Evolutionary conservation across 2,113 vertebrate genomes (phyloP).

Genomic region (Nesogale talazaci): DNA sequence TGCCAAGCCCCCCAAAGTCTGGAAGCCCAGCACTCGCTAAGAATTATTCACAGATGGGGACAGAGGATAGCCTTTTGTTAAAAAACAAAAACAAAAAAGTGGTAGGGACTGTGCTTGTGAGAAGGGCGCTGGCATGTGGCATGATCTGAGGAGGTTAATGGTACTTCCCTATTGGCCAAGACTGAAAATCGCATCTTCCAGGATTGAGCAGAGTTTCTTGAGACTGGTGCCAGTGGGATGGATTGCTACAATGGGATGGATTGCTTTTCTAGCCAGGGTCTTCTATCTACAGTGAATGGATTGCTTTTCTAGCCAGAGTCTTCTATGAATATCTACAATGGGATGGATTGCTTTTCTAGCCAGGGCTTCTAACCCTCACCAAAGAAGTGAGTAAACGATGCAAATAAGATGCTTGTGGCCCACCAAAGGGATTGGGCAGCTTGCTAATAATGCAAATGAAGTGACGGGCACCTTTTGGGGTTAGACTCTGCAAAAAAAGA

Average conservation of each 20-base stretch:
- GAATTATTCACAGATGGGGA: not conserved
- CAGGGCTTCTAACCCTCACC: not conserved
- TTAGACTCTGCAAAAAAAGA: not conserved
- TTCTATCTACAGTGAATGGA: too few species aligned
- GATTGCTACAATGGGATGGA: not conserved
- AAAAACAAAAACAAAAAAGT: too few species aligned
- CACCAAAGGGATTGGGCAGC: not conserved
- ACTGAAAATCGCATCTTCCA: too few species aligned
- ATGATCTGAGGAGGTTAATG: not conserved
- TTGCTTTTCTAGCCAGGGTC: not conserved
- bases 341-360: not conserved
- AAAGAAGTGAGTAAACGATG: not conserved
- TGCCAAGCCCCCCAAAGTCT: not conserved
- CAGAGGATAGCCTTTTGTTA: not conserved
- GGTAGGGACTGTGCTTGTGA: not conserved
- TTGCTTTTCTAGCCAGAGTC: too few species aligned
- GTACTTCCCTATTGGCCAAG: not conserved
- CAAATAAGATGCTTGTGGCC: not conserved
- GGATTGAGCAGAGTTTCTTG: not conserved
- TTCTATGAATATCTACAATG: too few species aligned
- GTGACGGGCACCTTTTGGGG: not conserved
- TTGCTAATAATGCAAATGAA: not conserved
- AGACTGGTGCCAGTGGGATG: not conserved
- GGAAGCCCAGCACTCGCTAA: not conserved
- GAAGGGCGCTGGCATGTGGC: not conserved